A percentile compares a stretch with the other conserved stretches of the same genome.
Evolutionary conservation across 2,797 vertebrate species (phyloP).

Genomic region (Tiaroga cobitis): DNA sequence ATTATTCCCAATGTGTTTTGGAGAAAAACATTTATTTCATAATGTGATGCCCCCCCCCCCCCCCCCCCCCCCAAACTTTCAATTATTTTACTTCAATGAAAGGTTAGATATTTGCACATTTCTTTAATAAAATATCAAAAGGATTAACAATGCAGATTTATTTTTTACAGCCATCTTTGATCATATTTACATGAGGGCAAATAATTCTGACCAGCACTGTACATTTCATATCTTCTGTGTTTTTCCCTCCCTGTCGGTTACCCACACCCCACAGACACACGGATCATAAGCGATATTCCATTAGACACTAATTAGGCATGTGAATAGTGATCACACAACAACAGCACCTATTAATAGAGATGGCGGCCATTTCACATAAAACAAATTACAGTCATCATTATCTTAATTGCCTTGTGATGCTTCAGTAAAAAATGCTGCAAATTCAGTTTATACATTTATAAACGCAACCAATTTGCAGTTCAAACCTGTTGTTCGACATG

Average conservation of each 20-base stretch:
- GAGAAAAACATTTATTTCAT: too few species aligned
- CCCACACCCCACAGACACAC: neutral
- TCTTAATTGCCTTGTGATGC: constrained; percentile 17
- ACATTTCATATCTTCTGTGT: neutral
- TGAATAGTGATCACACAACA: constrained; percentile 16
- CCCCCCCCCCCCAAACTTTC: too few species aligned
- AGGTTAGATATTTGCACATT: too few species aligned
- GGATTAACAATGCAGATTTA: too few species aligned
- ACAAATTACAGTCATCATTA: constrained; percentile 32
- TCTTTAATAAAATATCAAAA: too few species aligned
- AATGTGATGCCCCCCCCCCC: too few species aligned
- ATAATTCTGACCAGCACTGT: too few species aligned
- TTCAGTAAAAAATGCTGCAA: constrained; percentile 8
- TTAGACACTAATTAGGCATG: constrained; percentile 37
- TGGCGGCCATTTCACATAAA: neutral
- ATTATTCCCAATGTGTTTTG: too few species aligned
- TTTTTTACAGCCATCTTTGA: too few species aligned
- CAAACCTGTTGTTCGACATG: neutral
- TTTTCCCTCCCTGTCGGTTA: neutral
- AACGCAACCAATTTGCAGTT: constrained; percentile 14
- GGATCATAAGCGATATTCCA: constrained; percentile 21
- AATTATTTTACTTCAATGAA: too few species aligned
- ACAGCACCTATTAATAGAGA: constrained; percentile 28
- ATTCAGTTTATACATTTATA: constrained; percentile 10
- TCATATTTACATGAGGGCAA: too few species aligned